These are phyloP conservation scores for Araneus ventricosus DNA, from an alignment of 1,140 invertebrate genomes.

Conservation along the genomic window DNA sequence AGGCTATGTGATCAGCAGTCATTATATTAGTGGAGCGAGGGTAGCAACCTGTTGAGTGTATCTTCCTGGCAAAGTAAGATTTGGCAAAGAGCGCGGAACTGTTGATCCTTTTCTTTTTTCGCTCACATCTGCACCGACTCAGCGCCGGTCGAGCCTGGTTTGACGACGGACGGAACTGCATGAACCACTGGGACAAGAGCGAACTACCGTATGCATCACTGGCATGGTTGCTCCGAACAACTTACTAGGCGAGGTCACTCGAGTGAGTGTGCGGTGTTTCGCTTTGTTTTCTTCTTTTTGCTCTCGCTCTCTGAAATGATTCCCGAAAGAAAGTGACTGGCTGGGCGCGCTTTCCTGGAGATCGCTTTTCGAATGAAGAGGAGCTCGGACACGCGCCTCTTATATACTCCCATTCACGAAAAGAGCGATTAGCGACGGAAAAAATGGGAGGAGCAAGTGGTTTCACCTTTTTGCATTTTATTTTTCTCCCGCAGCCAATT, in stretches of 20 bases:
- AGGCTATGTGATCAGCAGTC: not conserved
- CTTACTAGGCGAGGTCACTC: constrained; percentile 52
- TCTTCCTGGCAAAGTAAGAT: not conserved
- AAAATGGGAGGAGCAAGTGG: constrained; percentile 53
- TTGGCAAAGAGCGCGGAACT: not conserved
- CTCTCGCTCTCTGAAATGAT: not conserved
- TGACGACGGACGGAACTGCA: not conserved
- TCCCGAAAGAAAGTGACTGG: constrained; percentile 16
- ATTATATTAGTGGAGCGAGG: not conserved
- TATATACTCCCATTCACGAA: constrained; percentile 61
- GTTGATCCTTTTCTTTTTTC: not conserved
- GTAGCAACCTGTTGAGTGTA: not conserved
- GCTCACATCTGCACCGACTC: constrained; percentile 28
- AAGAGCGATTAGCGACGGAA: constrained; percentile 46
- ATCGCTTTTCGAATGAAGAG: constrained; percentile 25
- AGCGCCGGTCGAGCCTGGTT: constrained; percentile 31
- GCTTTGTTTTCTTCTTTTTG: constrained; percentile 1
- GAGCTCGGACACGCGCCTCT: constrained; percentile 25
- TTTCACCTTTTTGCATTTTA: not conserved
- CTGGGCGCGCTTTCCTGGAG: constrained; percentile 7
- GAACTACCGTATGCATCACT: not conserved
- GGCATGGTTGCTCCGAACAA: constrained; percentile 50
- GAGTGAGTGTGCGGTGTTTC: constrained; percentile 1
- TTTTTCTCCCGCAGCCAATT: not conserved
- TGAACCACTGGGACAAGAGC: constrained; percentile 6